A percentile compares a stretch with the other conserved stretches of the same genome.
These are phyloP conservation scores for Pseudeuparius sepicola DNA, from an alignment of 2,888 invertebrate species.

Conservation along the genomic window DNA sequence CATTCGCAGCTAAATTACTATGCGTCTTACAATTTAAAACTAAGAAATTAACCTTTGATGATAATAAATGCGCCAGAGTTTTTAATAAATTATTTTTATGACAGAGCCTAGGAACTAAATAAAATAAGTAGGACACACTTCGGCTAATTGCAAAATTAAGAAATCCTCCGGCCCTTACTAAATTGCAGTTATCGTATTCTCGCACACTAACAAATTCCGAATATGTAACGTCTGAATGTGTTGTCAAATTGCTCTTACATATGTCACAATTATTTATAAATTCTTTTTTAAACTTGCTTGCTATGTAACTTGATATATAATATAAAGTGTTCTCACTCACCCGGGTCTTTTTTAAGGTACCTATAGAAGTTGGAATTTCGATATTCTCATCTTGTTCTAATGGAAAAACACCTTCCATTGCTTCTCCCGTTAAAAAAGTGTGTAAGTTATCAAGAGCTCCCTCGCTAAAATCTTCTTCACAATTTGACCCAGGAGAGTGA, in stretches of 20 bases:
- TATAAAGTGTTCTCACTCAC: conserved; percentile 2
- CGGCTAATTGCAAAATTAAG: conserved; percentile 4
- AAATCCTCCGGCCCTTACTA: conserved; percentile 6
- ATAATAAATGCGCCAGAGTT: conserved; percentile 3
- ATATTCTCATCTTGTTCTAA: not conserved
- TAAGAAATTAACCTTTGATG: conserved; percentile 6
- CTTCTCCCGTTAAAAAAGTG: conserved; percentile 15
- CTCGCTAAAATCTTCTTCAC: conserved; percentile 13
- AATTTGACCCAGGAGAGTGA: conserved; percentile 16
- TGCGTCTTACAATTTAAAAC: conserved; percentile 6
- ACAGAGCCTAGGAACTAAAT: conserved; percentile 5
- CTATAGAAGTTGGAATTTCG: not conserved
- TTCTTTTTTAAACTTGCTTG: conserved; percentile 1
- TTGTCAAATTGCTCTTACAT: conserved; percentile 2
- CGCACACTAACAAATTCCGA: not conserved
- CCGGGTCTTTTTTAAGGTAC: not conserved
- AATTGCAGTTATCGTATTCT: conserved; percentile 1
- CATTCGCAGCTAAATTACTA: conserved; percentile 7
- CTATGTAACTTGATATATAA: conserved; percentile 2
- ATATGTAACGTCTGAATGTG: not conserved
- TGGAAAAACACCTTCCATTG: not conserved
- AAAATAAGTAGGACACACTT: conserved; percentile 4
- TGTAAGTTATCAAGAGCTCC: conserved; percentile 16
- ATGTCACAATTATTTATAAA: conserved; percentile 1
- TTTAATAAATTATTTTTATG: conserved; percentile 3